A percentile compares a stretch with the other conserved stretches of the same genome.
Evolutionary conservation across 2,888 invertebrate species (phyloP).

Genomic region (Ophion costatus): DNA sequence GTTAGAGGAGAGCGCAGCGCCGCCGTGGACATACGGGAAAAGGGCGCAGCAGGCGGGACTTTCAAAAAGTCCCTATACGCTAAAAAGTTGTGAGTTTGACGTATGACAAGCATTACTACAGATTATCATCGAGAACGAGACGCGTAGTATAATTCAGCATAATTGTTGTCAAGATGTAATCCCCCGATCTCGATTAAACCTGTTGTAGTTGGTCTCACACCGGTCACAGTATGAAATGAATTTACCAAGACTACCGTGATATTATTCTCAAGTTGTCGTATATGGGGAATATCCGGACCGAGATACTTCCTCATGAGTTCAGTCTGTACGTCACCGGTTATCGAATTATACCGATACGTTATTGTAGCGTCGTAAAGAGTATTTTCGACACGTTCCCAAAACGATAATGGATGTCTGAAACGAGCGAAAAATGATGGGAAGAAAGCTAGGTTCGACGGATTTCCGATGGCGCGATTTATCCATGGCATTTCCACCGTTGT

Average conservation of each 20-base stretch:
- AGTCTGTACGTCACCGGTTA: constrained; percentile 53
- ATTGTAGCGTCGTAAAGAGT: constrained; percentile 67
- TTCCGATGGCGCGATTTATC: constrained; percentile 67
- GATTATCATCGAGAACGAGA: too few relatives aligned
- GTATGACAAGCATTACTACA: too few relatives aligned
- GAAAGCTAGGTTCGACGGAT: constrained; percentile 69
- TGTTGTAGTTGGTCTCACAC: constrained; percentile 83
- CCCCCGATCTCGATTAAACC: constrained; percentile 85
- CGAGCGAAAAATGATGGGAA: constrained; percentile 61
- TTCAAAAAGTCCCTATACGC: too few relatives aligned
- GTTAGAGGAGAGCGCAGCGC: too few relatives aligned
- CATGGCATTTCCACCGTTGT: constrained; percentile 66
- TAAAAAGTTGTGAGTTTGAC: too few relatives aligned
- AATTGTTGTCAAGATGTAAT: constrained; percentile 83
- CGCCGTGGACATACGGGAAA: too few relatives aligned
- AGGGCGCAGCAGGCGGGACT: too few relatives aligned
- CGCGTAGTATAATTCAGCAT: too few relatives aligned
- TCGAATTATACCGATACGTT: constrained; percentile 47
- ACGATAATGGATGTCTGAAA: constrained; percentile 50
- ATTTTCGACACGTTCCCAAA: constrained; percentile 62
- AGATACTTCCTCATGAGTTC: constrained; percentile 72
- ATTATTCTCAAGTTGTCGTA: constrained; percentile 82
- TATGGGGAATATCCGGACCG: constrained; percentile 77
- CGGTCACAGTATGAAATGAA: constrained; percentile 84
- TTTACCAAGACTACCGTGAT: constrained; percentile 84